Evolutionary conservation across 2,797 vertebrate species (phyloP).

Genomic region (Hipposideros larvatus): DNA sequence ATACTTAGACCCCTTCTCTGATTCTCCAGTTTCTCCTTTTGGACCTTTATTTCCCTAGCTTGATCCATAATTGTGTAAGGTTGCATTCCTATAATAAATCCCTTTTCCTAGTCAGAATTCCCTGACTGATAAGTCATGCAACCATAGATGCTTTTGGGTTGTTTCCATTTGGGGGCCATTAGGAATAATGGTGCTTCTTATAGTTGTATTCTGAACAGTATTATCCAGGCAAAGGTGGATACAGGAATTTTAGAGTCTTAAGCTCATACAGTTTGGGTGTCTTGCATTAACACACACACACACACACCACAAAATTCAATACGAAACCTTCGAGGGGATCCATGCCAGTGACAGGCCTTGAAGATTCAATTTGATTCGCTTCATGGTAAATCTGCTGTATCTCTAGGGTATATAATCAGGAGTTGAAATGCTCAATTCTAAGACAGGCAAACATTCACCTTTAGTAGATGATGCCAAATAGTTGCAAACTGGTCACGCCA

Average conservation of each 20-base stretch:
- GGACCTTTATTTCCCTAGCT: constrained; percentile 13
- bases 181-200: neutral
- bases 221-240: neutral
- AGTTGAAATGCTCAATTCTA: neutral
- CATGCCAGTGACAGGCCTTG: neutral
- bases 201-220: neutral
- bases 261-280: neutral
- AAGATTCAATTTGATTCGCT: neutral
- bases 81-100: constrained; percentile 29
- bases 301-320: neutral
- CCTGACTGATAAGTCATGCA: neutral
- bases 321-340: neutral
- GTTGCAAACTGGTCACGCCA: neutral
- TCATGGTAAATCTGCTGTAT: constrained; percentile 20
- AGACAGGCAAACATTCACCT: neutral
- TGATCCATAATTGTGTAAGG: neutral
- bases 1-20: neutral
- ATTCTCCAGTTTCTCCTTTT: neutral
- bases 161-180: neutral
- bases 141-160: neutral
- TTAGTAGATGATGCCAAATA: constrained; percentile 11
- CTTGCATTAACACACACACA: neutral
- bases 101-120: neutral
- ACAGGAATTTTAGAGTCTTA: neutral
- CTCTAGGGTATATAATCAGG: neutral